Evolutionary conservation across 2,113 vertebrate genomes (phyloP).

Genomic region (Deroptyus accipitrinus): DNA sequence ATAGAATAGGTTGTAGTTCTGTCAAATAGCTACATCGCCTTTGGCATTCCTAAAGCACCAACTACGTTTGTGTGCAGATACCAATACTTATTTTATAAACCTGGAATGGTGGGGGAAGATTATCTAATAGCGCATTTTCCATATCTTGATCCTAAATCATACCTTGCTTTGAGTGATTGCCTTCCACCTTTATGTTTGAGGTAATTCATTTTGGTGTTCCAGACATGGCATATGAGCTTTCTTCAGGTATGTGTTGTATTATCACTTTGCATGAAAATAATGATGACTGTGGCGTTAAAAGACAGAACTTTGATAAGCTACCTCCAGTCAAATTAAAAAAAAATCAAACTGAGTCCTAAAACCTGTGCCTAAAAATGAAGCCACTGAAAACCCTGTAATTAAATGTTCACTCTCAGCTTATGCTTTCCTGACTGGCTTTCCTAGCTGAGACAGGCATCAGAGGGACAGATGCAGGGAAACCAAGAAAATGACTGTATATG

Average conservation of each 20-base stretch:
- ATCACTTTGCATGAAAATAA: neutral
- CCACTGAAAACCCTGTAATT: neutral
- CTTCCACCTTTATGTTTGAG: neutral
- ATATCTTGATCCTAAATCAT: neutral
- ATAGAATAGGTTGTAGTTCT: neutral
- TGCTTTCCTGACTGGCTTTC: neutral
- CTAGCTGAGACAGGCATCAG: neutral
- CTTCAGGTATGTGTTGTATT: neutral
- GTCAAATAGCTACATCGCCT: neutral
- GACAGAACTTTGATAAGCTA: neutral
- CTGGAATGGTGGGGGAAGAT: neutral
- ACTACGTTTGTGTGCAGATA: neutral
- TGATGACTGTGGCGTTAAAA: neutral
- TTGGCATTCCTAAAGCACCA: neutral
- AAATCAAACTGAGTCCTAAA: neutral
- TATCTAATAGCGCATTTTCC: neutral
- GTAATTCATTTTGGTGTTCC: neutral
- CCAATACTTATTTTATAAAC: constrained; percentile 30
- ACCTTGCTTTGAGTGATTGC: neutral
- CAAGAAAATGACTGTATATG: neutral
- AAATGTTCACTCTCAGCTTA: neutral
- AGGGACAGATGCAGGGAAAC: neutral
- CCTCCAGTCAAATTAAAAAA: neutral
- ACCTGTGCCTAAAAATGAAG: neutral
- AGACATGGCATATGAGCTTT: neutral